Evolutionary conservation across 1,140 invertebrate genomes (phyloP), one percentile per base, ranked within the genome.

Genomic region (Marisa cornuarietis): DNA sequence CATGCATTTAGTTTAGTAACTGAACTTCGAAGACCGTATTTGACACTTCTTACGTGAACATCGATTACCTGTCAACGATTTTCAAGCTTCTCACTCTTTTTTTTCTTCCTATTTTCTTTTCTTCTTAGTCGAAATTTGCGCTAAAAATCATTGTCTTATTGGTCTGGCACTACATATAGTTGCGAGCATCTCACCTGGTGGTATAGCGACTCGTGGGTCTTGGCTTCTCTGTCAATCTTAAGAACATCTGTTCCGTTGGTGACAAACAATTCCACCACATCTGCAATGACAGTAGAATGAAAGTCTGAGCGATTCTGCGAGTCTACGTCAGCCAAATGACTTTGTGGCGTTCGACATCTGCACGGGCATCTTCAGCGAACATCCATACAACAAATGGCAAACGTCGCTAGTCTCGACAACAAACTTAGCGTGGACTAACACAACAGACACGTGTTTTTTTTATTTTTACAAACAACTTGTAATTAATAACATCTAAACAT

Each of bases 201-300:
- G 51, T 78, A 78, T 11, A 83, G 58, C 51, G 80, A 75, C 71
- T 79, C 52, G 71, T 78, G 78, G 24, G 20, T 22, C n/a, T 66
- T 42, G 11, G 69, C 42, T 26, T 80, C 58, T 61, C 79, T 22
- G 54, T 78, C 65, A 24, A 83, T 80, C 24, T 74, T 54, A 11
- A 83, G 72, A 9, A 83, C 81, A 31, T 83, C 78, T 42, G 72
- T 82, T 58, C 83, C 83, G 63, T 83, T 83, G 63, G 78, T 83
- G 24, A 83, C 80, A 49, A 80, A 83, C 68, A 83, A 42, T 10
- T 71, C 61, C 20, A 68, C 79, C 54, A 31, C 52, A 63, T 79
- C 79, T 80, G 76, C 51, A 76, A 61, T 62, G 54, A 20, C 18
- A 52, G 22, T 22, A 79, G 54, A n/a, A 22, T 51, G n/a, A 79